phyloP scores from a whole-genome alignment of 2,113 vertebrate genomes.

The Pampusana beccarii region DNA sequence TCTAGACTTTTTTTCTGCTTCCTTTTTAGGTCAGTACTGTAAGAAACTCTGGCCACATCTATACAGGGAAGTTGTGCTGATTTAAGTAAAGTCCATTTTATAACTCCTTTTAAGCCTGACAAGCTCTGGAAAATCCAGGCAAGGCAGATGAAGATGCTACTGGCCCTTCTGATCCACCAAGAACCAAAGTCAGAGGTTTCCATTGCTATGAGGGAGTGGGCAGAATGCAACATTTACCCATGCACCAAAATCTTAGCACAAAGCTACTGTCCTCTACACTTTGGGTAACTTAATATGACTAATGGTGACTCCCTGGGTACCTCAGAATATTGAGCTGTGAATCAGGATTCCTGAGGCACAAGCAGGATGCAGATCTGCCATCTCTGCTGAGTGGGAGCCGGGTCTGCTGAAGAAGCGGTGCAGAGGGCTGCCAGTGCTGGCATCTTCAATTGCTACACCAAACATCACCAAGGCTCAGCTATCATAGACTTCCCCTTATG shows the following conservation, averaged over 20 bases:
- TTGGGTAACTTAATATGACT: neutral
- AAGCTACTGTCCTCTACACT: neutral
- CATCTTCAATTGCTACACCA: neutral
- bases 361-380: neutral
- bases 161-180: neutral
- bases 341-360: neutral
- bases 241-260: neutral
- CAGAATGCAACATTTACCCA: neutral
- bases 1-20: neutral
- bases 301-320: accelerated
- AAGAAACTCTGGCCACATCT: neutral
- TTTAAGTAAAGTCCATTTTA: neutral
- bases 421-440: neutral
- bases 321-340: neutral
- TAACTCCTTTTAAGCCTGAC: neutral
- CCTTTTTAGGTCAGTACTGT: neutral
- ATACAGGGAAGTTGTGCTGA: neutral
- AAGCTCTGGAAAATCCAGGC: neutral
- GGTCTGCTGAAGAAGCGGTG: neutral
- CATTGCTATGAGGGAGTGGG: neutral
- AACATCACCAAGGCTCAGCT: neutral
- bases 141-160: neutral
- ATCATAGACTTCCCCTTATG: neutral
- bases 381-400: neutral
- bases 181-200: neutral